Base-by-base conservation (phyloP, 2,797 vertebrate genomes). In the Adelosebastes latens region DNA sequence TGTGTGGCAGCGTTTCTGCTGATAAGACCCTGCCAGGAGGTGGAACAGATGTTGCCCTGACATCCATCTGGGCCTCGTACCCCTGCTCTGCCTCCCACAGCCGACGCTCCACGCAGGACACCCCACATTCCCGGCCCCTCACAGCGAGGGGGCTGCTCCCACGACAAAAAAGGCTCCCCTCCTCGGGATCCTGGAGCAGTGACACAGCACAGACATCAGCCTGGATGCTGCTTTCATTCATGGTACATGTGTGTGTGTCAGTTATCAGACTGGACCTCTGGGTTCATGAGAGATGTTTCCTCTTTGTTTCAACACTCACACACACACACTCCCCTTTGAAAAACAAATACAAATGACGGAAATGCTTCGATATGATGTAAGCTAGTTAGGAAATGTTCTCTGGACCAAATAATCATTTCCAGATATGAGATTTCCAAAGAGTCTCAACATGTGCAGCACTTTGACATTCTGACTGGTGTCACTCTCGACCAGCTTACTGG, bases 1-100 rank as follows among this genome's bases (percentile, higher is more conserved):
- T 90, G 89, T 87, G 92, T 88, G 89, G 81, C 75, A 81, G 81
- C 55, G 1, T 85, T 72, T 89, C 77, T 84, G 74, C 89, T 91
- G 93, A 95, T 94, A 94, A 94, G 90, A 85, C 55, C 82, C 89
- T 60, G 77, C 88, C 87, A 84, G 82, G 93, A 95, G 95, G 91
- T 87, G 87, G 72, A 96, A 93, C 95, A 96, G 95, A 96, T 96
- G 95, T 95, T 93, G 72, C 90, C 93, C 88, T 87, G 92, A 94
- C 90, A 93, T 95, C 94, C 95, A 94, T 95, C 92, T 95, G 92
- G 92, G 93, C 93, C 93, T 90, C 77, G 92, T 88, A 81, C 91
- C 83, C 91, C 94, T 75, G 75, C 79, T 83, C 86, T 82, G 84
- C 79, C 89, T 91, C 91, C 92, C 92, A 88, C 83, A 60, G 83